Conservation (phyloP, 1,140 invertebrate genomes). For the Aphaenogaster ashmeadi region DNA sequence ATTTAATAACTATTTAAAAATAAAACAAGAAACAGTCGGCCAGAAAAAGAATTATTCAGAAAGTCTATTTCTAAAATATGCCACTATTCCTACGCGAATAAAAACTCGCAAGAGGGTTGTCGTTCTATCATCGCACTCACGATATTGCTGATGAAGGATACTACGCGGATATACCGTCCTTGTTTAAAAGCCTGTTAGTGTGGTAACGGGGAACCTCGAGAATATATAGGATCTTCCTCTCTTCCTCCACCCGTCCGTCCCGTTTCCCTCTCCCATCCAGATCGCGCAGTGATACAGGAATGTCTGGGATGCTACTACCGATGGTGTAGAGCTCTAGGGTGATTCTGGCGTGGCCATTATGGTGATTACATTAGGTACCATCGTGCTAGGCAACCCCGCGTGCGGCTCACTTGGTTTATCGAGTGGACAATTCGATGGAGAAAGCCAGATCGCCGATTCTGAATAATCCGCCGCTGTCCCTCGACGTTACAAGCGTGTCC, state of each 20-base stretch:
- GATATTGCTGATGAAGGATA: slow-evolving; percentile 58
- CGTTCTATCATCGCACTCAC: not conserved
- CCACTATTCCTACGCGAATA: not conserved
- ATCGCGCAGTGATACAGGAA: slow-evolving; percentile 75
- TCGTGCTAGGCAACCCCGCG: slow-evolving; percentile 56
- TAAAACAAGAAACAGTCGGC: not conserved
- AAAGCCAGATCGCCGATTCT: slow-evolving; percentile 63
- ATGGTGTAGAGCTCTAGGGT: slow-evolving; percentile 67
- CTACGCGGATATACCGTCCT: slow-evolving; percentile 47
- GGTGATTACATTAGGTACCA: slow-evolving; percentile 78
- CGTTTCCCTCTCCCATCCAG: slow-evolving; percentile 36
- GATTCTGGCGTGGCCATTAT: slow-evolving; percentile 73
- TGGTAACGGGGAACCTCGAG: slow-evolving; percentile 60
- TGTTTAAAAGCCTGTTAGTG: slow-evolving; percentile 73
- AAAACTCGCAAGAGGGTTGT: not conserved
- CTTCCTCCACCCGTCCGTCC: not conserved
- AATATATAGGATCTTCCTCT: slow-evolving; percentile 43
- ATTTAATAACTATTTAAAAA: not conserved
- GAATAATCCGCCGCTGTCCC: slow-evolving; percentile 57
- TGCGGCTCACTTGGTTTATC: slow-evolving; percentile 68
- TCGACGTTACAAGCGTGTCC: slow-evolving; percentile 27
- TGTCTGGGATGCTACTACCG: slow-evolving; percentile 74
- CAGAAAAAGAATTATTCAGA: not conserved
- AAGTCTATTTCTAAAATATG: not conserved
- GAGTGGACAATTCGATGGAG: slow-evolving; percentile 70